These are phyloP conservation scores for Xanthia icteritia DNA, from an alignment of 2,888 invertebrate species.

Conservation along the genomic window DNA sequence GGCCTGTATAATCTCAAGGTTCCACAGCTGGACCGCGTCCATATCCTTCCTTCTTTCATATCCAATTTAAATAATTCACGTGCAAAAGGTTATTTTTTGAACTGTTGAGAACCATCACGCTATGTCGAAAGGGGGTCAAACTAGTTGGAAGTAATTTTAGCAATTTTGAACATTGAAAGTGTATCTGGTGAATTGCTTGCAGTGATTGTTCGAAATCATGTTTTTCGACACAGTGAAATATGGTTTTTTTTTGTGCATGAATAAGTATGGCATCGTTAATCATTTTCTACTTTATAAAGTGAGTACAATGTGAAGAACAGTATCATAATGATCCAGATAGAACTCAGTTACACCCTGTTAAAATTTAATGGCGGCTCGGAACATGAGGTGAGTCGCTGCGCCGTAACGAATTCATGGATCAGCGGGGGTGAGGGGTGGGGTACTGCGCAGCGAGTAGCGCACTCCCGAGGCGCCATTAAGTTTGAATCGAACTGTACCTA, in stretches of 20 bases:
- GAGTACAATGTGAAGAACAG: neutral
- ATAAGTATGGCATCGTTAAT: neutral
- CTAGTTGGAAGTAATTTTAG: constrained; percentile 42
- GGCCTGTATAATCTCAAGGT: neutral
- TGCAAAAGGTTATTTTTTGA: constrained; percentile 32
- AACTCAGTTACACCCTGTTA: neutral
- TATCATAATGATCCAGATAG: neutral
- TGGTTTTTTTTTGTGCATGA: neutral
- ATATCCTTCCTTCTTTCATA: neutral
- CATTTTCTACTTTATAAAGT: neutral
- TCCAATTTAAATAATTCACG: constrained; percentile 34
- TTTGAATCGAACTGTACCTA: no score
- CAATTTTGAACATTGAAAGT: constrained; percentile 50
- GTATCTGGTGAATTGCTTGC: constrained; percentile 7
- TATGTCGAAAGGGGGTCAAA: constrained; percentile 55
- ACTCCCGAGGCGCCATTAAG: no score
- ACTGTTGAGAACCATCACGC: constrained; percentile 43
- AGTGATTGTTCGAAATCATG: neutral
- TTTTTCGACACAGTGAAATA: constrained; percentile 3
- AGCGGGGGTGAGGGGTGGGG: no score
- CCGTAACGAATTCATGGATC: no score
- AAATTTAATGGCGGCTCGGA: no score
- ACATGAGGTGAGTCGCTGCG: no score
- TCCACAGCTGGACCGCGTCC: no score
- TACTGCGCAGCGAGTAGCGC: no score